Base-by-base conservation (phyloP, 2,797 vertebrate genomes). In the Perdix hodgsoniae region DNA sequence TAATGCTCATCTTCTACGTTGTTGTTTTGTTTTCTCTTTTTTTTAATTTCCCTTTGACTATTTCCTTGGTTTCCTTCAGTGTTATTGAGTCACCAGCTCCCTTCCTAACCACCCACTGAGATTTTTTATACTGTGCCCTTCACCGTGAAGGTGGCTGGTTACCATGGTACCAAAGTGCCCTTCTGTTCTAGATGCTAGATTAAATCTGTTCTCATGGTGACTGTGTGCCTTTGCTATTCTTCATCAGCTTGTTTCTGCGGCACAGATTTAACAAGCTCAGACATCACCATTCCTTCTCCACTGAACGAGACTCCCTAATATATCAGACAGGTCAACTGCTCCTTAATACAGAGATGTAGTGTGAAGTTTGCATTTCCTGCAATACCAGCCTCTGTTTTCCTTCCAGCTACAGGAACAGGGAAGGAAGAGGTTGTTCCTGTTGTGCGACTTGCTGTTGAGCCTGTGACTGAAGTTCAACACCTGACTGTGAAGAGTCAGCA, bases 101-200 rank as follows among this genome's bases (percentile, higher is more conserved):
- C 33, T 91, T 94, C 89, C 89, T 60, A 56, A 7, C 94, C 94
- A 77, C 94, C 95, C 93, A 94, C 95, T 6, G 65, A 12, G 84
- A 88, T 89, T 75, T 59, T 59, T 69, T 71, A n/a, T 23, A 42
- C 44, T 1, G 70, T 94, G 86, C 83, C 92, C 91, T 94, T 89
- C 94, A 64, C 26, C 6, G 35, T 14, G 91, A 93, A 95, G 92
- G 96, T 96, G 94, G 67, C 85, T 61, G 91, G 96, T 96, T 96
- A 82, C 95, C 96, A 96, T 96, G 95, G 96, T 14, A 90, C 69
- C 94, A 31, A 14, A 52, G 87, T 95, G 92, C 87, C 86, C 93
- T 95, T 95, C 94, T 96, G 87, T 91, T 96, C 93, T 93, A 86
- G 86, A 92, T 94, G 89, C 86, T 72, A 27, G 92, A 86, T 95